These are phyloP conservation scores for Macroramphosus scolopax DNA, from an alignment of 2,797 vertebrate species.

Conservation along the genomic window DNA sequence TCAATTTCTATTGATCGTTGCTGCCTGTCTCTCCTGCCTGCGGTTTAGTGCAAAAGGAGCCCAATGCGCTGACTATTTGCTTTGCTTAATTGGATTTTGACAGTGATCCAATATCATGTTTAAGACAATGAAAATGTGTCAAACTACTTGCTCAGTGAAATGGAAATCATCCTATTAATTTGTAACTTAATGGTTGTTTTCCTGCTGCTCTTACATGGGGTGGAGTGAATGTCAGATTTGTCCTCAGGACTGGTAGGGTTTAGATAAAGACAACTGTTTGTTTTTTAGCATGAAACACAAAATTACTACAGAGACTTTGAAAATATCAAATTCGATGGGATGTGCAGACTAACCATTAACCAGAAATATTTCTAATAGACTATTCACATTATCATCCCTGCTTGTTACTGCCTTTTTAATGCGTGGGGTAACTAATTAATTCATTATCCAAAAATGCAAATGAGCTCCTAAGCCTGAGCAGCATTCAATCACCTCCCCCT, in stretches of 20 bases:
- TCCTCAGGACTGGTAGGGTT: no score
- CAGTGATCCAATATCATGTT: constrained; percentile 64
- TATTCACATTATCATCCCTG: constrained; percentile 56
- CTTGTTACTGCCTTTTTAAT: constrained; percentile 67
- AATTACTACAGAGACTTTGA: constrained; percentile 12
- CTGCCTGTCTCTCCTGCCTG: constrained; percentile 55
- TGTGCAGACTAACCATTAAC: constrained; percentile 33
- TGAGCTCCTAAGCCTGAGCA: constrained; percentile 58
- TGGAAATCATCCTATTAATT: constrained; percentile 63
- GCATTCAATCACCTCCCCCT: constrained; percentile 42
- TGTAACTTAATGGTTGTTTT: constrained; percentile 50
- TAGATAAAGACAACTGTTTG: constrained; percentile 14
- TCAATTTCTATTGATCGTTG: constrained; percentile 76
- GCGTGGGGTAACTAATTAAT: constrained; percentile 78
- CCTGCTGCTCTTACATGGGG: not conserved
- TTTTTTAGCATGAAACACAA: constrained; percentile 16
- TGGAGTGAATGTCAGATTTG: no score
- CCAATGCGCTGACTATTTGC: constrained; percentile 60
- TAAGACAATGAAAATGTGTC: constrained; percentile 72
- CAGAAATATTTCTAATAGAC: constrained; percentile 61
- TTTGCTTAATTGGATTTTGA: constrained; percentile 72
- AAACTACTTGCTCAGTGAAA: constrained; percentile 42
- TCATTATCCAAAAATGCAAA: constrained; percentile 80
- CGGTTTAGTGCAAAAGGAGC: constrained; percentile 53
- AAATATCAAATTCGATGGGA: constrained; percentile 38